These are phyloP conservation scores for Drosophila aff. DNA, from an alignment of 1,140 invertebrate genomes.

Conservation along the genomic window DNA sequence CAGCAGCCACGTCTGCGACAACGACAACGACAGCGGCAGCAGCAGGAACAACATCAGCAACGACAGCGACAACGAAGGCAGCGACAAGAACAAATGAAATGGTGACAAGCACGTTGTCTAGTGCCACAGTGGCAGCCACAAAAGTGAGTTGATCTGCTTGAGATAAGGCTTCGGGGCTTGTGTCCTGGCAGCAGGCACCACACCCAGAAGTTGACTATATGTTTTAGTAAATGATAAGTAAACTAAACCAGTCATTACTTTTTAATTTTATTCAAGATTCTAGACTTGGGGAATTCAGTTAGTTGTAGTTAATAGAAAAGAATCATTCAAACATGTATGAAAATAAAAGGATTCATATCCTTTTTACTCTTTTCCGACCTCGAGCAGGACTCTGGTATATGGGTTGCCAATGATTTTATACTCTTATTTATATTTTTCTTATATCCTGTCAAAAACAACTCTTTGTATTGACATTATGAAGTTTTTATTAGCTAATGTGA, in stretches of 20 bases:
- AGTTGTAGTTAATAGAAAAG: neutral
- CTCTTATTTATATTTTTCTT: too few species aligned
- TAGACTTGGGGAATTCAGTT: neutral
- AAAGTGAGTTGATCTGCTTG: conserved; percentile 51
- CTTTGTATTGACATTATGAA: too few species aligned
- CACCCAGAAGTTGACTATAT: neutral
- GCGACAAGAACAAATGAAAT: conserved; percentile 54
- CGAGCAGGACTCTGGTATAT: neutral
- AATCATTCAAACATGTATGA: neutral
- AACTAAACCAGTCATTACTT: neutral
- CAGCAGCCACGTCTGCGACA: conserved; percentile 22
- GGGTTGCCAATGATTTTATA: too few species aligned
- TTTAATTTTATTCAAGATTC: neutral
- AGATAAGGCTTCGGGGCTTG: conserved; percentile 2
- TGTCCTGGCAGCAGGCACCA: conserved; percentile 3
- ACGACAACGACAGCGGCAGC: conserved; percentile 16
- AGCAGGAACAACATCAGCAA: conserved; percentile 20
- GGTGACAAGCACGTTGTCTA: conserved; percentile 56
- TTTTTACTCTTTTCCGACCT: neutral
- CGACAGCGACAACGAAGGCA: conserved; percentile 28
- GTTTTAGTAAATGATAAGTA: neutral
- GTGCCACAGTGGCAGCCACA: conserved; percentile 49
- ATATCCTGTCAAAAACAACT: neutral
- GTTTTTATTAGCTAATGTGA: neutral
- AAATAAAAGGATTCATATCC: neutral